Percentiles rank a stretch among this genome's conserved stretches.
phyloP scores from a whole-genome alignment of 2,888 invertebrate genomes.

The Drosophila setosimentum region DNA sequence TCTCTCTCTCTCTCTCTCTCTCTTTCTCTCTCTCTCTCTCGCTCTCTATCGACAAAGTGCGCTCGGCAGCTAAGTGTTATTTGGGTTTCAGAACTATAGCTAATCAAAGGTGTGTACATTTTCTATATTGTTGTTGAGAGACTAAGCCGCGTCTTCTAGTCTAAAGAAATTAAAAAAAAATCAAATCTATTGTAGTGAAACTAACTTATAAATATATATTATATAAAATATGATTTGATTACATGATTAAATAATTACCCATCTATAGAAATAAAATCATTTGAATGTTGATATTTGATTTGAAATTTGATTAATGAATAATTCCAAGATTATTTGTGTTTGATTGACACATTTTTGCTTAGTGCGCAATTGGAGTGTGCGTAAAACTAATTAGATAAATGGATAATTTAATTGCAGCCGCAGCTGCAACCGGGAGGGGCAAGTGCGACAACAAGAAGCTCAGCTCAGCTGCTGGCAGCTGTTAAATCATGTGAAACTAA shows the following conservation, averaged over 20 bases:
- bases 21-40: too few relatives aligned
- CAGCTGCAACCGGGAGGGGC: slow-evolving; percentile 4
- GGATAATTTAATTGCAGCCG: slow-evolving; percentile 42
- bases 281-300: neutral
- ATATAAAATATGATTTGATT: neutral
- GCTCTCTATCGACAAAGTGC: too few relatives aligned
- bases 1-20: too few relatives aligned
- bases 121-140: too few relatives aligned
- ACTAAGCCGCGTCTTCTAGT: too few relatives aligned
- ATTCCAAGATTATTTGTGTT: neutral
- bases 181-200: too few relatives aligned
- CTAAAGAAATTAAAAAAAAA: too few relatives aligned
- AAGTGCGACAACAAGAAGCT: neutral
- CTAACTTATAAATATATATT: too few relatives aligned
- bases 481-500: slow-evolving; percentile 46
- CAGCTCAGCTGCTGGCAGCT: slow-evolving; percentile 9
- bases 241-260: neutral
- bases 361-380: slow-evolving; percentile 4
- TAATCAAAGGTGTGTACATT: too few relatives aligned
- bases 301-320: neutral
- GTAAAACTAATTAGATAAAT: slow-evolving; percentile 52
- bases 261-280: neutral
- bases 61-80: too few relatives aligned
- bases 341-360: slow-evolving; percentile 19
- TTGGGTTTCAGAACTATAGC: too few relatives aligned